Percentiles rank a stretch among this genome's conserved stretches.
Conservation (phyloP, 2,113 vertebrate species). For the Grallaria varia region DNA sequence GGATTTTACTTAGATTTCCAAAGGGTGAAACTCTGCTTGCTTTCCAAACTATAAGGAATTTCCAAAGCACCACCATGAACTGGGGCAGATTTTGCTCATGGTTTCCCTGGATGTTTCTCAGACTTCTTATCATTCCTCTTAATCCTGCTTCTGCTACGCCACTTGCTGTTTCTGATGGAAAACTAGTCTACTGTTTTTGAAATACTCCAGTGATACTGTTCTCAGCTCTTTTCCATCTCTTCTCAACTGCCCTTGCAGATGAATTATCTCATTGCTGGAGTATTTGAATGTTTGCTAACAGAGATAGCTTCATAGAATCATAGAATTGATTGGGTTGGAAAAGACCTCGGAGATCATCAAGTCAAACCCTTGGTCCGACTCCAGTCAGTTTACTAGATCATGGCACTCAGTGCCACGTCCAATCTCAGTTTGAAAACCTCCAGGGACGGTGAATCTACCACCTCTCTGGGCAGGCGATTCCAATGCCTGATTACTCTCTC, state of each 20-base stretch:
- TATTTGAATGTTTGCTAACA: not conserved
- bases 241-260: not conserved
- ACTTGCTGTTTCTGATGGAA: not conserved
- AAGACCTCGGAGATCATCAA: no score
- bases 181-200: not conserved
- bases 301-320: not conserved
- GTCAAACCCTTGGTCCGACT: no score
- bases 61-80: not conserved
- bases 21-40: not conserved
- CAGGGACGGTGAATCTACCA: no score
- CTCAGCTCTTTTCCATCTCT: not conserved
- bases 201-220: accelerated
- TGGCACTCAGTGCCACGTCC: no score
- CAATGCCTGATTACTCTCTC: no score
- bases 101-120: not conserved
- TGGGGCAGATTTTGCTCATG: not conserved
- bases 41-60: not conserved
- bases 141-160: not conserved
- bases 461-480: no score
- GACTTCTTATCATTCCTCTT: not conserved
- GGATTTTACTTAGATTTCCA: not conserved
- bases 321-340: no score
- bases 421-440: no score
- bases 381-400: no score
- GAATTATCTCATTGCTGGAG: not conserved